Evolutionary conservation across 2,888 invertebrate species (phyloP), one percentile per base, ranked within the genome.

Genomic region (Scrobipalpa costella): DNA sequence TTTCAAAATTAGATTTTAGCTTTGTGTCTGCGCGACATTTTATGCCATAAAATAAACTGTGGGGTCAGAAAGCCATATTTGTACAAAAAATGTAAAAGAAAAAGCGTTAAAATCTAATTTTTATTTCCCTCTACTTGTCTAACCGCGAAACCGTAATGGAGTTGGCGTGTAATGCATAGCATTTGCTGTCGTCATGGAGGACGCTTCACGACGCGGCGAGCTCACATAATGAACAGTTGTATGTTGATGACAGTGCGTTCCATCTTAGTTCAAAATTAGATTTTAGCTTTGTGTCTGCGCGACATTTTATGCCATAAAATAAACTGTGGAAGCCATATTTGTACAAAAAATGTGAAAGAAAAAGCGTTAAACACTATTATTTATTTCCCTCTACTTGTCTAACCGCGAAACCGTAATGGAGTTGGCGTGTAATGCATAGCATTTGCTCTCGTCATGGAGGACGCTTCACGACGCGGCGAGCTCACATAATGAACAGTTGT

Each of bases 201-300:
- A 40, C 13, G 40, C 40, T 40, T 40, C 40, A 40, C 40, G 40
- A 40, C 40, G 40, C 13, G n/a, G 40, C 40, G 40, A 40, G 40
- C 7, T 40, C 40, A 40, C 40, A 40, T n/a, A 40, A 40, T 7
- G n/a, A 40, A 40, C 40, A 40, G 40, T n/a, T 40, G 13, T 40
- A 40, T 40, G 40, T 40, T 40, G 40, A 40, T 40, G 40, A 40
- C 40, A 40, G 40, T 40, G 40, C 40, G 40, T 40, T 40, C n/a
- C n/a, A 40, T 40, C 40, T 40, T n/a, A 40, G 11, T 40, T 40
- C 40, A 40, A 40, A 40, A 40, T 40, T 40, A 40, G 40, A 13
- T 40, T 40, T 1, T n/a, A 11, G 40, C 13, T 13, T n/a, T n/a
- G n/a, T n/a, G n/a, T n/a, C n/a, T n/a, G n/a, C 40, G 40, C 13